phyloP scores from a whole-genome alignment of 2,797 vertebrate species.

The Oreochromis mossambicus region DNA sequence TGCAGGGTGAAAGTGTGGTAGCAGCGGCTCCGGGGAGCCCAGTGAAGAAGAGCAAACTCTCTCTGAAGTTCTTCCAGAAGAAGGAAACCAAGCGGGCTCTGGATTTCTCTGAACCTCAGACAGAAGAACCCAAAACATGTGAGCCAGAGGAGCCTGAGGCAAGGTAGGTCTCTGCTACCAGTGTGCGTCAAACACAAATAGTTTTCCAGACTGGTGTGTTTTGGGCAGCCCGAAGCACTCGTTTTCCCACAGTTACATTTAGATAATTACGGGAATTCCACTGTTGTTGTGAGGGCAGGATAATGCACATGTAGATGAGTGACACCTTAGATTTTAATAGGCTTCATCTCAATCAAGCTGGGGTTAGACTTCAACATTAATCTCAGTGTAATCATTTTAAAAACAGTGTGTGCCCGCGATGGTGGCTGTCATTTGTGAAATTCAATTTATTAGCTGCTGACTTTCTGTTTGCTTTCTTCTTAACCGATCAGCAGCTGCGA shows the following conservation, averaged over 20 bases:
- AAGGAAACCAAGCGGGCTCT: conserved; percentile 91
- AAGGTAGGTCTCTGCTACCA: conserved; percentile 49
- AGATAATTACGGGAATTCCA: not conserved
- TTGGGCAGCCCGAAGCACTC: not conserved
- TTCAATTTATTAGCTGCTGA: not conserved
- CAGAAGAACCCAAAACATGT: conserved; percentile 72
- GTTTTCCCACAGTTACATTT: not conserved
- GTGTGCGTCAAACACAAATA: not conserved
- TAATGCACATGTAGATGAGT: not conserved
- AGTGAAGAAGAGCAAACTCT: conserved; percentile 86
- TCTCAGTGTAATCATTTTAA: not conserved
- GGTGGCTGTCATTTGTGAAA: not conserved
- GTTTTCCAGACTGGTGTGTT: not conserved
- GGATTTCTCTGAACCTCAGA: conserved; percentile 86
- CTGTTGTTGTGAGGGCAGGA: not conserved
- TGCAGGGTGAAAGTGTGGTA: conserved; percentile 79
- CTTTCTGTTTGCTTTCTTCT: not conserved
- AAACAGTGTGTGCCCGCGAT: not conserved
- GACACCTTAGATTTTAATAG: not conserved
- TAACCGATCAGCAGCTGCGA: conserved; percentile 67
- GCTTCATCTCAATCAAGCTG: not conserved
- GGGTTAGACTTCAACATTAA: not conserved
- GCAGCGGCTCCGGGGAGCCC: conserved; percentile 79
- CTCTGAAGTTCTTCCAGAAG: conserved; percentile 94
- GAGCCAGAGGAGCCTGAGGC: conserved; percentile 74